Evolutionary conservation across 2,113 vertebrate genomes (phyloP).

Genomic region (Brienomyrus longianalis): DNA sequence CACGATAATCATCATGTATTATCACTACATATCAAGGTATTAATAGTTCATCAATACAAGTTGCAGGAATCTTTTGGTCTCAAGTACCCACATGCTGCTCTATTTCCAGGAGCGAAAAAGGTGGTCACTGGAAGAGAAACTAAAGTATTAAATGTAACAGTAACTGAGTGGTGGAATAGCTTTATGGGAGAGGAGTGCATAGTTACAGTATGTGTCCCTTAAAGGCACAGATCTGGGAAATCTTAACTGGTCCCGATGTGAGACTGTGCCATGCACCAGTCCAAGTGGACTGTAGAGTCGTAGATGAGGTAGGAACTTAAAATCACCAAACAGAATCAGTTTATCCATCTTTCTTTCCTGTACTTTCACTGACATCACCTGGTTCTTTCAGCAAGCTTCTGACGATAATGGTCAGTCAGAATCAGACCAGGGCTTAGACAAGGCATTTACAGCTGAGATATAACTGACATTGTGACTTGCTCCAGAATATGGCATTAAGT

Average conservation of each 20-base stretch:
- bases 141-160: background rate
- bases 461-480: background rate
- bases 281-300: background rate
- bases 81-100: background rate
- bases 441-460: background rate
- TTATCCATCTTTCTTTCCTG: background rate
- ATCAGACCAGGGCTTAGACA: background rate
- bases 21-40: background rate
- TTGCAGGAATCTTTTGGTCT: background rate
- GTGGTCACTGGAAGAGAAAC: background rate
- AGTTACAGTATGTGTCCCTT: background rate
- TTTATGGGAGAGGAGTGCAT: background rate
- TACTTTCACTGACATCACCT: background rate
- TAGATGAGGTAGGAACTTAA: background rate
- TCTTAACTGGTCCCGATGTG: background rate
- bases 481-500: background rate
- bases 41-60: background rate
- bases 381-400: background rate
- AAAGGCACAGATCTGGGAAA: background rate
- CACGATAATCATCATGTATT: background rate
- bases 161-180: background rate
- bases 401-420: background rate
- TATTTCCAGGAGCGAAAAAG: background rate
- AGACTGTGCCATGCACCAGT: background rate
- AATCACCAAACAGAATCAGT: background rate